phyloP scores from a whole-genome alignment of 2,113 vertebrate genomes.

The Sceloporus tristichus region DNA sequence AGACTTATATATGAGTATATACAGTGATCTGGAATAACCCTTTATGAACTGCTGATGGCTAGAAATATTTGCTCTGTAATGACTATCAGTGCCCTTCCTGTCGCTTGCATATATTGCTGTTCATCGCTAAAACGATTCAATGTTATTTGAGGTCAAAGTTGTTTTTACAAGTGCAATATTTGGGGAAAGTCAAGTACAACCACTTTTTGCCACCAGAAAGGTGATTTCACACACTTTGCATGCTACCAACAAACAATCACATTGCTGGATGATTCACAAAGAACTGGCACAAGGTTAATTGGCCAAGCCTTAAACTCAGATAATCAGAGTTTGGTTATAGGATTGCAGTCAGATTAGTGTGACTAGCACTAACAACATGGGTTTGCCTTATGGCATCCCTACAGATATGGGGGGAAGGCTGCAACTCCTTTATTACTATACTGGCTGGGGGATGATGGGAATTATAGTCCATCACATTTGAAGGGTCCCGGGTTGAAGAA shows the following conservation, averaged over 20 bases:
- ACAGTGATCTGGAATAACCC: background rate
- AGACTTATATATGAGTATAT: no score
- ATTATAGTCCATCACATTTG: background rate
- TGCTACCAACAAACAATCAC: background rate
- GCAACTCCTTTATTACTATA: background rate
- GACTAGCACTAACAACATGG: background rate
- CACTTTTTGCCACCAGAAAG: background rate
- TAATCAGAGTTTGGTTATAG: background rate
- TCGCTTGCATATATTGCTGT: conserved; percentile 4
- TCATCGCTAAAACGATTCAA: background rate
- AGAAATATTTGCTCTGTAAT: background rate
- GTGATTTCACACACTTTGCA: background rate
- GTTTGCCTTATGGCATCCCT: background rate
- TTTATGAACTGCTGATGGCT: background rate
- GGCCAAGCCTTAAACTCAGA: background rate
- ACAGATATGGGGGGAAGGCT: background rate
- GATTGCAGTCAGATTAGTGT: background rate
- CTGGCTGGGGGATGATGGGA: background rate
- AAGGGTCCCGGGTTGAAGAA: background rate
- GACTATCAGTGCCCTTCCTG: background rate
- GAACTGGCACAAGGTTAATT: background rate
- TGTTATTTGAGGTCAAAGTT: conserved; percentile 2
- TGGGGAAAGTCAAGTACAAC: background rate
- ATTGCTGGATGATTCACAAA: background rate
- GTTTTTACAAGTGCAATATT: background rate